phyloP scores from a whole-genome alignment of 2,888 invertebrate genomes.

The Temnothorax ravouxi region DNA sequence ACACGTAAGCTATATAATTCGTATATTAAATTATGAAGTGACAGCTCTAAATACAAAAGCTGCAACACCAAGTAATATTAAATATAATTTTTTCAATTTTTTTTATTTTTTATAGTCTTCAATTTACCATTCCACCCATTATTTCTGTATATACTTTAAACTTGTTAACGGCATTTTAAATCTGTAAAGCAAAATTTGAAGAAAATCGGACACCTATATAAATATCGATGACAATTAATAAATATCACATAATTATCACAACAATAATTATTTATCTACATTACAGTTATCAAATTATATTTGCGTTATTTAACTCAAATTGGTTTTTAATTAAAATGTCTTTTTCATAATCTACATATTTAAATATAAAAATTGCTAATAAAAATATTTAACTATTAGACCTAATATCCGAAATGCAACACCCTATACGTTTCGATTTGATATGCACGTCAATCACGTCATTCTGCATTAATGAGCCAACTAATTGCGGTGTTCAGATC shows the following conservation, averaged over 20 bases:
- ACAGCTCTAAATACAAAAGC: too few relatives aligned
- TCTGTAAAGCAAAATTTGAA: too few relatives aligned
- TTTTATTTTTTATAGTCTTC: too few relatives aligned
- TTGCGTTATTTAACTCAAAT: neutral
- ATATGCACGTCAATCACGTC: constrained; percentile 21
- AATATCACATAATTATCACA: neutral
- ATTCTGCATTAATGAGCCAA: constrained; percentile 1
- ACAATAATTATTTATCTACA: neutral
- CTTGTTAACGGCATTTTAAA: too few relatives aligned
- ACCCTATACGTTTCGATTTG: constrained; percentile 16
- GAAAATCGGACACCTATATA: too few relatives aligned
- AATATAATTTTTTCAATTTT: too few relatives aligned
- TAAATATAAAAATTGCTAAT: neutral
- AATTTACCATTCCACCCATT: too few relatives aligned
- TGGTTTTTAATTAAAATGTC: neutral
- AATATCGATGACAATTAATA: neutral
- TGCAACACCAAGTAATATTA: too few relatives aligned
- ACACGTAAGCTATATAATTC: too few relatives aligned
- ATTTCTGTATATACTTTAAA: too few relatives aligned
- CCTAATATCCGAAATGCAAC: neutral
- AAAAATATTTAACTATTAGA: neutral
- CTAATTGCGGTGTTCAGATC: constrained; percentile 47
- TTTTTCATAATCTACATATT: neutral
- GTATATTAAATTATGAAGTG: too few relatives aligned
- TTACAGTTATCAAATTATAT: neutral